Base-by-base conservation (phyloP, 2,888 invertebrate genomes). In the Xestia rhomboidea region DNA sequence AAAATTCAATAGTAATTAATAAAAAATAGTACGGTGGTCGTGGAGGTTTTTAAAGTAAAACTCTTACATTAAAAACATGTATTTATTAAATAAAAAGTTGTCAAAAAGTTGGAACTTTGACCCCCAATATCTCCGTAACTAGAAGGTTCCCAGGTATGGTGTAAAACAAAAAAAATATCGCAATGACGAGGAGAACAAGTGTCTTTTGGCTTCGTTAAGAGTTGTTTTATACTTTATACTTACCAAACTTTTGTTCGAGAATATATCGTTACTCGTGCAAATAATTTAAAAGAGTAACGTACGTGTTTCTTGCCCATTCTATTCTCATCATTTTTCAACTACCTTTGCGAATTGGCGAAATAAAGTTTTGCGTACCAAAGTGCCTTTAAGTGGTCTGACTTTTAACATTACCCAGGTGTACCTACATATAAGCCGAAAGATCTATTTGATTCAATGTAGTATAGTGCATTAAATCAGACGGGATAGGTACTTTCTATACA, bases 401-500 rank as follows among this genome's bases (percentile, higher is more conserved):
- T 30, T 34, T 62, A 11, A 34, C 4, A 7, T n/a, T 27, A 11
- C 0, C 0, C 54, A 4, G 21, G n/a, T n/a, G n/a, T n/a, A n/a
- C n/a, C n/a, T n/a, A n/a, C n/a, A 10, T 38, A 57, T 34, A 44
- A 10, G 5, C 21, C n/a, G 4, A 18, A 57, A n/a, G 15, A 46
- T n/a, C 8, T 34, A 6, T 27, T 54, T 57, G 3, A 63, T 27
- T 34, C 34, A 10, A 34, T 8, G 7, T 38, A 24, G 0, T 13
- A 34, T 54, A 8, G 27, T 4, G 27, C 24, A 18, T 44, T 27
- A 38, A 27, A 10, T 44, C 24, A 46, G 51, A 0, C 34, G 8
- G n/a, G n/a, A 41, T 49, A 27, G 5, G 3, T 44, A 64, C n/a
- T n/a, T 81, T 77, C 1, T 54, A 54, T 63, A 15, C 18, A 64